phyloP scores from a whole-genome alignment of 2,888 invertebrate genomes.

The Drosophila crucigera region DNA sequence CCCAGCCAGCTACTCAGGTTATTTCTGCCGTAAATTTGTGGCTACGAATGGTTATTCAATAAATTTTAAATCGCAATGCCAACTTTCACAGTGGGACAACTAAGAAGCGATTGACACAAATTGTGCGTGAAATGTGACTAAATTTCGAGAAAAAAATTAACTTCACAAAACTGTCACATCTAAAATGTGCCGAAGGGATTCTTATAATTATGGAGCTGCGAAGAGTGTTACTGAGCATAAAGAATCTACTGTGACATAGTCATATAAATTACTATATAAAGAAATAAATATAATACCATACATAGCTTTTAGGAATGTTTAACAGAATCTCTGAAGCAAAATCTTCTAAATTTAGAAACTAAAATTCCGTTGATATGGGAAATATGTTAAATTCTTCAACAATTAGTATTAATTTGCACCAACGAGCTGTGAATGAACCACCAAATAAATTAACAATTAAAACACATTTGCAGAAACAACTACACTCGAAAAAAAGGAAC shows the following conservation, averaged over 20 bases:
- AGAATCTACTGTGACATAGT: not conserved
- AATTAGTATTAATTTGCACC: not conserved
- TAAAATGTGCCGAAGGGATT: not conserved
- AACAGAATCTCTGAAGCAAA: not conserved
- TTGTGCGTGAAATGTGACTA: not conserved
- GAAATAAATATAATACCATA: not conserved
- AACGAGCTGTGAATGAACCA: not conserved
- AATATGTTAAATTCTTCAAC: not conserved
- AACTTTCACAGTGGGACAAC: conserved; percentile 53
- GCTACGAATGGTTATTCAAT: conserved; percentile 58
- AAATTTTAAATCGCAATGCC: conserved; percentile 52
- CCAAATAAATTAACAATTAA: not conserved
- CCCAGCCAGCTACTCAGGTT: conserved; percentile 40
- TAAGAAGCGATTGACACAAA: not conserved
- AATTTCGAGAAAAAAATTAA: not conserved
- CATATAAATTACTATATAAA: not conserved
- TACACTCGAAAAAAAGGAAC: not conserved
- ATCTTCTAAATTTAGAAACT: not conserved
- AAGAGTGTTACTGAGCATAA: not conserved
- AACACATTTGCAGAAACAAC: not conserved
- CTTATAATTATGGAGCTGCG: not conserved
- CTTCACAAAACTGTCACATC: too few species aligned
- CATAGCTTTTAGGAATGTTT: not conserved
- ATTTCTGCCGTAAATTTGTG: conserved; percentile 47
- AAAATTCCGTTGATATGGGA: not conserved